phyloP scores from a whole-genome alignment of 1,140 invertebrate species.

The Drosophila ercepeae region DNA sequence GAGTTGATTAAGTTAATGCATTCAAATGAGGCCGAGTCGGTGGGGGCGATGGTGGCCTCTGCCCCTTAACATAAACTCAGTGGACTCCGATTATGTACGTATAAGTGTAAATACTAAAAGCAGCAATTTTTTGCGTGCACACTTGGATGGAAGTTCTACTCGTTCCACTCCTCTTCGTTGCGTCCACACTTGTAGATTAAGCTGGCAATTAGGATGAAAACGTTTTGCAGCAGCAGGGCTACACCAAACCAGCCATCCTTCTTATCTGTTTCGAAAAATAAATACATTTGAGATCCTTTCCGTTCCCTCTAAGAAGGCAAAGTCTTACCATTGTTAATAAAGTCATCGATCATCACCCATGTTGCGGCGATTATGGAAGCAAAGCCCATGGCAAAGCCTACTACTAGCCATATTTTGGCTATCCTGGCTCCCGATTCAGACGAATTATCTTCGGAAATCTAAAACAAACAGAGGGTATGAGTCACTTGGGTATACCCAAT shows the following conservation, averaged over 20 bases:
- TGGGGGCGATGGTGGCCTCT: not conserved
- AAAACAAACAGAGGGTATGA: slow-evolving; percentile 44
- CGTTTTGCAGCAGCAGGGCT: slow-evolving; percentile 96
- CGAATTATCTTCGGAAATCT: slow-evolving; percentile 78
- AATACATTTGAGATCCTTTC: not conserved
- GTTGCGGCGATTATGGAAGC: slow-evolving; percentile 96
- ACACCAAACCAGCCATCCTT: slow-evolving; percentile 92
- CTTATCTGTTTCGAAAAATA: slow-evolving; percentile 45
- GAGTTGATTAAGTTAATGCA: slow-evolving; percentile 19
- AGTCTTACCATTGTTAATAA: slow-evolving; percentile 71
- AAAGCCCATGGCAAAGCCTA: slow-evolving; percentile 98
- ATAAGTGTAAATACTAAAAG: slow-evolving; percentile 46
- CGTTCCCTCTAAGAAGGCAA: not conserved
- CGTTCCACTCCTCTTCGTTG: slow-evolving; percentile 93
- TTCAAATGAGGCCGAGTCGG: slow-evolving; percentile 3
- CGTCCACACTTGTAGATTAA: slow-evolving; percentile 97
- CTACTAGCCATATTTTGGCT: slow-evolving; percentile 96
- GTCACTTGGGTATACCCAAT: slow-evolving; percentile 38
- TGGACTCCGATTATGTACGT: slow-evolving; percentile 47
- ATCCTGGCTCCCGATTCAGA: slow-evolving; percentile 89
- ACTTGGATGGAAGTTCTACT: slow-evolving; percentile 60
- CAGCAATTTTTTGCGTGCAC: slow-evolving; percentile 9
- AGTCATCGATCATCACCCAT: slow-evolving; percentile 97
- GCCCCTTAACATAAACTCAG: slow-evolving; percentile 17
- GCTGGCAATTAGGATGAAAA: slow-evolving; percentile 96